Evolutionary conservation across 2,888 invertebrate genomes (phyloP).

Genomic region (Hypselothyrea guttata): DNA sequence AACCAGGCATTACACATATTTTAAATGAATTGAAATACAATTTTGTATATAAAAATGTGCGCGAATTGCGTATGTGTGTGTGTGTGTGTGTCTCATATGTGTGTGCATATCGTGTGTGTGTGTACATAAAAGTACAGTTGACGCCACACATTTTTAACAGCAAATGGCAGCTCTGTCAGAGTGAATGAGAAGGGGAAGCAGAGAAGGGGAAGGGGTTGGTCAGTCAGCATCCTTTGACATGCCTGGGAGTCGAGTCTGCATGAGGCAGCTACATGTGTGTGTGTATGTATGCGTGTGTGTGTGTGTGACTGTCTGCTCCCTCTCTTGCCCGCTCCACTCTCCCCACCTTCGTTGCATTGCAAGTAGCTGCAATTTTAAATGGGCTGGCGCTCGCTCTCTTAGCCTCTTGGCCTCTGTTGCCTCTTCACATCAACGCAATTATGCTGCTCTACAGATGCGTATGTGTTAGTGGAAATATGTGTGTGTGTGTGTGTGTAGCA

Average conservation of each 20-base stretch:
- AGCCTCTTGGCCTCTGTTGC: neutral
- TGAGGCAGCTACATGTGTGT: slow-evolving; percentile 3
- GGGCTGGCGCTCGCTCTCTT: slow-evolving; percentile 21
- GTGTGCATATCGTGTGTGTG: slow-evolving; percentile 32
- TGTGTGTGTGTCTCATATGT: slow-evolving; percentile 29
- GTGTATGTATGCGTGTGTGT: slow-evolving; percentile 17
- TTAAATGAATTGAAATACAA: slow-evolving; percentile 77
- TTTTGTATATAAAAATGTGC: slow-evolving; percentile 71
- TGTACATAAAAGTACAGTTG: slow-evolving; percentile 76
- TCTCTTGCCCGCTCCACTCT: slow-evolving; percentile 3
- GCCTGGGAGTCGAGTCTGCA: slow-evolving; percentile 42
- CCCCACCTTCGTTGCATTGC: slow-evolving; percentile 18
- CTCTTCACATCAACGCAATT: slow-evolving; percentile 34
- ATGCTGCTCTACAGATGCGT: slow-evolving; percentile 21
- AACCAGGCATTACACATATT: slow-evolving; percentile 66
- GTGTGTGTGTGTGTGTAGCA: neutral
- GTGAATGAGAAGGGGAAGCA: slow-evolving; percentile 17
- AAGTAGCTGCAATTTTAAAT: slow-evolving; percentile 64
- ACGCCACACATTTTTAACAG: slow-evolving; percentile 72
- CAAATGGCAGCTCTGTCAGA: slow-evolving; percentile 47
- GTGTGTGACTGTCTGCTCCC: slow-evolving; percentile 46
- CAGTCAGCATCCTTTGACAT: slow-evolving; percentile 61
- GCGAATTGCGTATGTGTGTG: slow-evolving; percentile 34
- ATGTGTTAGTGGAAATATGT: neutral
- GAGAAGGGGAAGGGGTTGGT: slow-evolving; percentile 36